phyloP scores from a whole-genome alignment of 1,140 invertebrate genomes.

The Bombus waltoni region DNA sequence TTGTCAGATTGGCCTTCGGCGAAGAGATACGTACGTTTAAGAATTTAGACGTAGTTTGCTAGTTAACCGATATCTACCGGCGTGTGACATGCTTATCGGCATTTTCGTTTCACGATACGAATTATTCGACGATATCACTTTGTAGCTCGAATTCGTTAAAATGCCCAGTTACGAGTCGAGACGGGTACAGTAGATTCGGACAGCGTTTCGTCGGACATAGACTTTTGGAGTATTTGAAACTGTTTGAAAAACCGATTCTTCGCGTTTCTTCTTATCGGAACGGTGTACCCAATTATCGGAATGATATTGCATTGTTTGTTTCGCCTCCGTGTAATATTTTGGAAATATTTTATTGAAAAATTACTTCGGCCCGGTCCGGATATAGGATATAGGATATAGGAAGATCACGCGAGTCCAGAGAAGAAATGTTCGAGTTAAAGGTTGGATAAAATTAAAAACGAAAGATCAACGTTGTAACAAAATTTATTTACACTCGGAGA shows the following conservation, averaged over 20 bases:
- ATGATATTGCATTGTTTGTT: too few species aligned
- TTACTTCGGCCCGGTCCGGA: too few species aligned
- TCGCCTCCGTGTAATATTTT: too few species aligned
- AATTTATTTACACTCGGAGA: neutral
- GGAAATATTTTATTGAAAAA: too few species aligned
- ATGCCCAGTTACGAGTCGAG: neutral
- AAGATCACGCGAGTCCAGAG: neutral
- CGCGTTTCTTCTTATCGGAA: too few species aligned
- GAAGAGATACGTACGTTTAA: too few species aligned
- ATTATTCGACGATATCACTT: neutral
- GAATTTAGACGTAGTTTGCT: too few species aligned
- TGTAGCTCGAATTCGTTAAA: neutral
- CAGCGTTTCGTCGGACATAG: neutral
- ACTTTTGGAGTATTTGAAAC: neutral
- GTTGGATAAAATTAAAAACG: neutral
- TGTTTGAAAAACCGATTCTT: neutral
- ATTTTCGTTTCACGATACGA: neutral
- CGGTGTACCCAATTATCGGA: neutral
- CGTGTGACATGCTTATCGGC: neutral
- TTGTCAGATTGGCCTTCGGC: too few species aligned
- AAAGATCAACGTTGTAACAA: too few species aligned
- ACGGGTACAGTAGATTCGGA: neutral
- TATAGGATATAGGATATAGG: too few species aligned
- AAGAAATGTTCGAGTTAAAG: neutral
- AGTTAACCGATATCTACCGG: neutral